Evolutionary conservation across 1,140 invertebrate species (phyloP).

Genomic region (Nomia melanderi): DNA sequence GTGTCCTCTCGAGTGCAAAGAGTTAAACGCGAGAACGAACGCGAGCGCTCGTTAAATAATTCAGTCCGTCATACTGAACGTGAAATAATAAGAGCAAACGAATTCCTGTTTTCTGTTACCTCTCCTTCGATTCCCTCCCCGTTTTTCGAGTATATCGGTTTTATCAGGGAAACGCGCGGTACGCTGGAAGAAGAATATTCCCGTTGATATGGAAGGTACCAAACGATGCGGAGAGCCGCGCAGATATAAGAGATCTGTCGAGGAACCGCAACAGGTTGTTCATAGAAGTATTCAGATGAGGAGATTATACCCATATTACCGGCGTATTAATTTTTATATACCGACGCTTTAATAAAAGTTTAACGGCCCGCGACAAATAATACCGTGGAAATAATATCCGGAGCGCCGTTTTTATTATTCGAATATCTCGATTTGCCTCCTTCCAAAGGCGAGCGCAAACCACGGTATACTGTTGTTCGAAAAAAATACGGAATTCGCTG

Average conservation of each 20-base stretch:
- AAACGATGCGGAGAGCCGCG: neutral
- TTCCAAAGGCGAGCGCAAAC: no score
- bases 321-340: conserved; percentile 10
- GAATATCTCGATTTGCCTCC: neutral
- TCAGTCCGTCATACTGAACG: neutral
- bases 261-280: conserved; percentile 31
- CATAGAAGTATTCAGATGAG: neutral
- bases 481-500: no score
- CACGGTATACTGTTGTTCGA: no score
- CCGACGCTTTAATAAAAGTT: neutral
- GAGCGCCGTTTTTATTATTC: neutral
- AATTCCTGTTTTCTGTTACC: neutral
- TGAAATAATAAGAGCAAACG: neutral
- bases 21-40: neutral
- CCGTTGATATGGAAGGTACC: neutral
- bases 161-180: neutral
- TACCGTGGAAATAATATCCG: neutral
- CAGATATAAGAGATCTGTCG: conserved; percentile 1
- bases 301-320: neutral
- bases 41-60: neutral
- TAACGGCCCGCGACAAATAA: neutral
- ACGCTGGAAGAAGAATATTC: neutral
- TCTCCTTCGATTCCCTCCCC: neutral
- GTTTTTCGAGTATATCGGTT: neutral
- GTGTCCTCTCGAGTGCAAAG: no score